Base-by-base conservation (phyloP, 2,797 vertebrate genomes). In the Psittacula echo region DNA sequence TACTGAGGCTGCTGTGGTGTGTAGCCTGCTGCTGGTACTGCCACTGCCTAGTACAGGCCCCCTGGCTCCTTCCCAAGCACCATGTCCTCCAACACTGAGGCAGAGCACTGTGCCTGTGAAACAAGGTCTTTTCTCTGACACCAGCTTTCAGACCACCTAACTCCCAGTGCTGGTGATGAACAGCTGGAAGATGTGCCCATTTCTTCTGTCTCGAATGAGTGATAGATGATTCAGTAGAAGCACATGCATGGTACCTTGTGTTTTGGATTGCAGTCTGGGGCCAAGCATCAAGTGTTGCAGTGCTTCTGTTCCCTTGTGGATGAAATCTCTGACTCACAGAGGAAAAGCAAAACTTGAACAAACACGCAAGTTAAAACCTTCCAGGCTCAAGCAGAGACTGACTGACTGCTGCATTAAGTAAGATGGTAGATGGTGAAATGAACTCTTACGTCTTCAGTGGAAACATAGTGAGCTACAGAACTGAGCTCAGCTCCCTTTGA, bases 201-300 rank as follows among this genome's bases (percentile, higher is more conserved):
- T 94, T 44, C 61, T 74, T 67, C 42, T 64, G 47, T 29, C 60
- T 74, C 71, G 26, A 42, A 44, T 5, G 39, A 60, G 27, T 19
- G 61, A 47, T 3, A 45, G 48, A 7, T 32, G 29, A 51, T n/a
- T 47, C 44, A 54, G 58, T 45, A 77, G 72, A 85, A 80, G 44
- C 34, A 73, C 24, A 29, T 0, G 0, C 0, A 0, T 30, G 10
- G 13, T 73, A 51, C 68, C 26, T 60, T 34, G 37, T 75, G 18
- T 42, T 85, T 85, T 34, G 44, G 61, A n/a, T 16, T 71, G 56
- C 16, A 78, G 54, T 44, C 66, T 78, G 50, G n/a, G 34, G 21
- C n/a, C 48, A 64, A 56, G 61, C 51, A 85, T 26, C 56, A 47
- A 77, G 45, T n/a, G 23, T 72, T 83, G 56, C 29, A 27, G 51